Evolutionary conservation across 1,140 invertebrate genomes (phyloP), one percentile per base, ranked within the genome.

Genomic region (Formica exsecta): DNA sequence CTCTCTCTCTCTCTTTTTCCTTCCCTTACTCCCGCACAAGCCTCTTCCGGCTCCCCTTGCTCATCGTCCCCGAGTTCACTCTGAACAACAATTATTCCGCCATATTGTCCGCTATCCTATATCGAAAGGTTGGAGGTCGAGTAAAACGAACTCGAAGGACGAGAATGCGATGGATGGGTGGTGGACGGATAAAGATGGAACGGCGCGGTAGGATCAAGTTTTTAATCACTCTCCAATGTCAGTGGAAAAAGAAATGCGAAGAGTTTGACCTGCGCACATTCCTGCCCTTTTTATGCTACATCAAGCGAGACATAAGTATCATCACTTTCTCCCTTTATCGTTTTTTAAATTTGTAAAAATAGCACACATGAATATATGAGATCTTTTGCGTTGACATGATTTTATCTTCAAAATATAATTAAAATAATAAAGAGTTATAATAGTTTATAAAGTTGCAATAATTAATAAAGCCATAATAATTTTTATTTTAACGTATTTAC

Each of bases 201-300:
- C 79, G 70, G 57, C 85, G 54, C 74, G 68, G 84, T 54, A 83
- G 90, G 90, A 92, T 93, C 92, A 93, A 93, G 91, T 93, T 93
- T 93, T 93, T 93, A 93, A 93, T 93, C 92, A 93, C 92, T 93
- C 92, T 92, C 89, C 87, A 91, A 91, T 90, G 89, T 92, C 89
- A 89, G 77, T 79, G 86, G 86, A 83, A 88, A 87, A 87, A 85
- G 90, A 91, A 90, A 90, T 73, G 87, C 68, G 80, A 90, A 66
- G 74, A 70, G 68, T 64, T 65, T 29, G 61, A 59, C 16, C 38
- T 68, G 29, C 71, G 41, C 62, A 6, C 16, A 38, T 11, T 44
- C 25, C 62, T 16, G 9, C 19, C n/a, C 57, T 19, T 44, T 54
- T 59, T 32, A 48, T 32, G 11, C 44, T 51, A 38, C 9, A 22